A percentile compares a stretch with the other conserved stretches of the same genome.
phyloP scores from a whole-genome alignment of 2,888 invertebrate genomes.

The Synergus gifuensis region DNA sequence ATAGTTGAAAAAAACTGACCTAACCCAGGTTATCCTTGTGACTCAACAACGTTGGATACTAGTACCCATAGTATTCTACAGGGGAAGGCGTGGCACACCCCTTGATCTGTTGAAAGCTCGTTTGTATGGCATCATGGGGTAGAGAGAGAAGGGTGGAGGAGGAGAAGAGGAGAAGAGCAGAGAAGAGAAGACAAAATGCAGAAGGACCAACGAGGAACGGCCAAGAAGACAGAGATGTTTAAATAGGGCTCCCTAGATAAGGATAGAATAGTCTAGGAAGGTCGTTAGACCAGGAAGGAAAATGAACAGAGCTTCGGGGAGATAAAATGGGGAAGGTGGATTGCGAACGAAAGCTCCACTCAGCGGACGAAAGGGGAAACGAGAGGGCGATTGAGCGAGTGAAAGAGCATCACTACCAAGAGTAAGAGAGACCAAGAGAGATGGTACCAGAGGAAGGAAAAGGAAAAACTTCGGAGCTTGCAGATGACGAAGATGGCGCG shows the following conservation, averaged over 20 bases:
- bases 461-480: slow-evolving; percentile 57
- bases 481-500: slow-evolving; percentile 57
- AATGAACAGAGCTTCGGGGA: slow-evolving; percentile 47
- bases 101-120: slow-evolving; percentile 63
- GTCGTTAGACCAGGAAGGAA: slow-evolving; percentile 45
- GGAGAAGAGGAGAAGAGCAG: slow-evolving; percentile 48
- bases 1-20: slow-evolving; percentile 44
- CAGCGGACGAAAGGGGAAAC: slow-evolving; percentile 40
- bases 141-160: slow-evolving; percentile 43
- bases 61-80: slow-evolving; percentile 56
- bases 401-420: slow-evolving; percentile 22
- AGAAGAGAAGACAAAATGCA: slow-evolving; percentile 54
- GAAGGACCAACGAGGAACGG: slow-evolving; percentile 23
- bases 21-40: slow-evolving; percentile 44
- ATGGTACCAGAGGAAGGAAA: slow-evolving; percentile 44
- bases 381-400: slow-evolving; percentile 34
- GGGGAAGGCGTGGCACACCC: slow-evolving; percentile 70
- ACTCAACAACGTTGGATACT: slow-evolving; percentile 40
- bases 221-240: slow-evolving; percentile 3
- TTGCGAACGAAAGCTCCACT: slow-evolving; percentile 40
- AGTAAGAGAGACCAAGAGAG: slow-evolving; percentile 43
- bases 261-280: slow-evolving; percentile 36
- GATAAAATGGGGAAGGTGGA: slow-evolving; percentile 47
- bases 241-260: slow-evolving; percentile 25
- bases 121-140: slow-evolving; percentile 60